Evolutionary conservation across 2,797 vertebrate species (phyloP).

Genomic region (Phylloscopus collybita): DNA sequence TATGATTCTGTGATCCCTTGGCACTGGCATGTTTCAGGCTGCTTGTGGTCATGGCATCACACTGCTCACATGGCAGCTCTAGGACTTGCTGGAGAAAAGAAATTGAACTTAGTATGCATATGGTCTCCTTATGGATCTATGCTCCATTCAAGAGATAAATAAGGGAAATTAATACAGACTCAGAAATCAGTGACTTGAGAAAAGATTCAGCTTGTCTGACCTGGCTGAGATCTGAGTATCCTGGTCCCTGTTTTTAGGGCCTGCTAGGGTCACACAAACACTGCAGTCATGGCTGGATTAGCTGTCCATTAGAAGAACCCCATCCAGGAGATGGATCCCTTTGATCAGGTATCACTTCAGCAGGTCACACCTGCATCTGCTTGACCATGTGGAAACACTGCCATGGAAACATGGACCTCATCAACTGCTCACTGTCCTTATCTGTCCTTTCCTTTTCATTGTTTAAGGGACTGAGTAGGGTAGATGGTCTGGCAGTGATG

Average conservation of each 20-base stretch:
- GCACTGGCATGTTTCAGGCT: background rate
- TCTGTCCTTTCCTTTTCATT: background rate
- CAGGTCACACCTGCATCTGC: background rate
- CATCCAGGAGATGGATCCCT: background rate
- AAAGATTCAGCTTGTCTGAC: background rate
- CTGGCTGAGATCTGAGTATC: background rate
- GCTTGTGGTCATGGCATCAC: background rate
- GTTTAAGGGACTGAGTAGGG: background rate
- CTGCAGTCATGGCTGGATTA: background rate
- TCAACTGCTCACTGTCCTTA: background rate
- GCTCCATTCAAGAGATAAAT: background rate
- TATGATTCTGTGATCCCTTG: background rate
- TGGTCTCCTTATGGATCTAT: background rate
- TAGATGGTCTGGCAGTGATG: background rate
- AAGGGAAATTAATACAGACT: background rate
- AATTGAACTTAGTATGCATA: background rate
- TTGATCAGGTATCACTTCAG: background rate
- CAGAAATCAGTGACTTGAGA: background rate
- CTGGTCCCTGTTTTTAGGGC: background rate
- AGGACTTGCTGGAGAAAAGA: background rate
- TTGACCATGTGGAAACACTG: background rate
- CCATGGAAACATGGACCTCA: background rate
- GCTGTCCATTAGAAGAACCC: background rate
- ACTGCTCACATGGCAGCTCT: background rate
- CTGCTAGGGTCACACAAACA: background rate